A percentile compares a stretch with the other conserved stretches of the same genome.
These are phyloP conservation scores for Micrasema longulum DNA, from an alignment of 1,140 invertebrate genomes.

Conservation along the genomic window DNA sequence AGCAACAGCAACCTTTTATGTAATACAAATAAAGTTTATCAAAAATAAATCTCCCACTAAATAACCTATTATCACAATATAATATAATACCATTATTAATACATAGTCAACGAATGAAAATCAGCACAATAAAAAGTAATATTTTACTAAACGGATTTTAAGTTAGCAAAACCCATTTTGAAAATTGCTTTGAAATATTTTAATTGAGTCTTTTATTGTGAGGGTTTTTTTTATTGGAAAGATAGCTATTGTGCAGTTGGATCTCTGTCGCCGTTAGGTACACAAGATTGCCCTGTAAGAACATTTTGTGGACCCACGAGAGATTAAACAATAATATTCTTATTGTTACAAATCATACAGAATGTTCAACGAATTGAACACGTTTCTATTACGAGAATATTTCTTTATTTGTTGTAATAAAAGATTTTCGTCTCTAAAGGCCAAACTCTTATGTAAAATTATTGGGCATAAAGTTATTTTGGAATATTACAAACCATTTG, in stretches of 20 bases:
- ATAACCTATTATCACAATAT: no score
- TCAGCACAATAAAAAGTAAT: neutral
- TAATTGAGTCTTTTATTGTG: neutral
- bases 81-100: no score
- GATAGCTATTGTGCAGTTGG: no score
- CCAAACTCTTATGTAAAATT: conserved; percentile 13
- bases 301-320: conserved; percentile 7
- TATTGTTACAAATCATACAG: conserved; percentile 24
- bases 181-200: neutral
- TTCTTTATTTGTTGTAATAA: conserved; percentile 4
- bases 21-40: no score
- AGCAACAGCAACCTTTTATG: no score
- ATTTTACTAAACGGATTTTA: neutral
- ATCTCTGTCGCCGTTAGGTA: neutral
- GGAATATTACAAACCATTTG: conserved; percentile 25
- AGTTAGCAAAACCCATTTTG: neutral
- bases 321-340: conserved; percentile 29
- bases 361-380: conserved; percentile 28
- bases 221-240: neutral
- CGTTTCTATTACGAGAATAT: no score
- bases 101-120: no score
- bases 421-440: conserved; percentile 1
- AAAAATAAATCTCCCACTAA: no score
- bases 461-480: conserved; percentile 26
- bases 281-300: conserved; percentile 6